Evolutionary conservation across 2,888 invertebrate species (phyloP).

Genomic region (Eurytoma adleriae): DNA sequence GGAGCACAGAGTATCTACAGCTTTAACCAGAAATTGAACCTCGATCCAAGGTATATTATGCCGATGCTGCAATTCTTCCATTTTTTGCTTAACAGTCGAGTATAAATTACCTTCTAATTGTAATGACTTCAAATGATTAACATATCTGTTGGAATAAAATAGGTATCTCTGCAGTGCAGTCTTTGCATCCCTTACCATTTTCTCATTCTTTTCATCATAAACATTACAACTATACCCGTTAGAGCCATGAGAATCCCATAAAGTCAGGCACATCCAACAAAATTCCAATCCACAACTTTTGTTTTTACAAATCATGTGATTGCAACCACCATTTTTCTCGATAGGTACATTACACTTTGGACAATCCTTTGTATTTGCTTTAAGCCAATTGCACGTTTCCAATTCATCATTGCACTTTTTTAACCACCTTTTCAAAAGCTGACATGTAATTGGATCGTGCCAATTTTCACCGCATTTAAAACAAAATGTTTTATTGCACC

Average conservation of each 20-base stretch:
- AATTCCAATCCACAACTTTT: conserved; percentile 98
- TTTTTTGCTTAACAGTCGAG: conserved; percentile 96
- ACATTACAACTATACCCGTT: conserved; percentile 99
- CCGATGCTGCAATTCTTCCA: conserved; percentile 99
- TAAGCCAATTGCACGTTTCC: conserved; percentile 99
- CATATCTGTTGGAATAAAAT: conserved; percentile 99
- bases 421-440: conserved; percentile 95
- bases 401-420: conserved; percentile 99
- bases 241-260: conserved; percentile 98
- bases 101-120: conserved; percentile 98
- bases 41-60: conserved; percentile 99
- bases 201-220: conserved; percentile 97
- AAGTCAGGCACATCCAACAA: conserved; percentile 99
- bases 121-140: conserved; percentile 99
- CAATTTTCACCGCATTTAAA: conserved; percentile 97
- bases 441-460: conserved; percentile 99
- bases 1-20: conserved; percentile 96
- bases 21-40: conserved; percentile 98
- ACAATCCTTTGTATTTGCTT: conserved; percentile 99
- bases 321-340: conserved; percentile 98
- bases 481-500: conserved; percentile 95
- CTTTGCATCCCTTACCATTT: conserved; percentile 95
- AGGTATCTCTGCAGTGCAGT: conserved; percentile 97
- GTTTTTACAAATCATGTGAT: conserved; percentile 99
- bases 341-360: conserved; percentile 98